Base-by-base conservation (phyloP, 2,888 invertebrate species). In the Ceramica pisi region DNA sequence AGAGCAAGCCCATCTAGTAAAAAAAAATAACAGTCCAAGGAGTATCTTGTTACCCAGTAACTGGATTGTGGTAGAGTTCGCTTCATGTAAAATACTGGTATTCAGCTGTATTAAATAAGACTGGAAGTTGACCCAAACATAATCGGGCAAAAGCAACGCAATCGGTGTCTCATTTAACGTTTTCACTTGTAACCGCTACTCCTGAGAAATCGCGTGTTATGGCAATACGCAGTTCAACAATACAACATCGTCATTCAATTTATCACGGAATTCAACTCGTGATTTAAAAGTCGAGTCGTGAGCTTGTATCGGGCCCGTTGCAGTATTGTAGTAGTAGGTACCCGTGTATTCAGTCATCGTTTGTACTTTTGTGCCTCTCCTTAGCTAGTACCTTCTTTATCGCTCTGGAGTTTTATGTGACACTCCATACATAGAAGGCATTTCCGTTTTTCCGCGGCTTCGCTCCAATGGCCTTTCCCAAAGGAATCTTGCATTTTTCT, bases 181-280 rank as follows among this genome's bases (percentile, higher is more conserved):
- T 46, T 46, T 44, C 44, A 7, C 19, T 44, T 23, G 23, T 55
- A 46, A 71, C 48, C 1, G 23, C 59, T 31, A 19, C 5, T 50
- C 2, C 59, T 21, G 19, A 26, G 21, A 73, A 56, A 12, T 51
- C 16, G 31, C 41, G 12, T 74, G 63, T 61, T 70, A 61, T 70
- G 69, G 46, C 57, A 21, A 19, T 44, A 41, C 21, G 19, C 19
- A 41, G 14, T 26, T 16, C 38, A 69, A 70, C 70, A 70, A 70
- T 60, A 21, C 48, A 19, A 10, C 26, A 19, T 60, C 48, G 26
- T 26, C 41, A 73, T 73, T 60, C 26, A 31, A 26, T 46, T 38
- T 19, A 73, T 51, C 50, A 74, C 12, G 41, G 23, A 50, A 62
- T 50, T 50, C 12, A 10, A 19, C 19, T 46, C 31, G 31, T 19